Conservation (phyloP, 2,113 vertebrate species). For the Entelurus aequoreus region DNA sequence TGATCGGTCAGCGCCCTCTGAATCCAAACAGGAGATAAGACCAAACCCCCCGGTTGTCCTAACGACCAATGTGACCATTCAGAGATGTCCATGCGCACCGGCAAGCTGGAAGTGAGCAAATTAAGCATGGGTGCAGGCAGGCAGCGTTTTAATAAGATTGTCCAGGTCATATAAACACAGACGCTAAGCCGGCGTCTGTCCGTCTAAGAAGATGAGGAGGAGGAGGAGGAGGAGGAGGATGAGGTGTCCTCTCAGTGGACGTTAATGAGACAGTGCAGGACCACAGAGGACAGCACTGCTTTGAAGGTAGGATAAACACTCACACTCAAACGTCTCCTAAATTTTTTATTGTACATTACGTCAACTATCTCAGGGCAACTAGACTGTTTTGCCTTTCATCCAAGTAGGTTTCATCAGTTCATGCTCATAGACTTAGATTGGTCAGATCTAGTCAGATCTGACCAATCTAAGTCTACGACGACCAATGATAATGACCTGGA, state of each 20-base stretch:
- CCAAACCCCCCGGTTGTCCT: constrained; percentile 14
- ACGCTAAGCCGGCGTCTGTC: constrained; percentile 42
- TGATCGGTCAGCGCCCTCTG: constrained; percentile 11
- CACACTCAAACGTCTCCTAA: neutral
- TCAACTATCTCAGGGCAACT: no score
- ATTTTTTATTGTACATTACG: no score
- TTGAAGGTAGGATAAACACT: constrained; percentile 4
- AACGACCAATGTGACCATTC: constrained; percentile 50
- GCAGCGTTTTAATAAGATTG: constrained; percentile 65
- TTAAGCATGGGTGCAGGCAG: constrained; percentile 63
- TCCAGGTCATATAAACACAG: constrained; percentile 62
- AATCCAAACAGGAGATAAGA: constrained; percentile 41
- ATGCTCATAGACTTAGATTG: no score
- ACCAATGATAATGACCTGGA: no score
- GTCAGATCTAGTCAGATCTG: no score
- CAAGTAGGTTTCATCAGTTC: no score
- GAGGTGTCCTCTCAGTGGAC: constrained; percentile 54
- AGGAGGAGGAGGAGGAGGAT: constrained; percentile 18
- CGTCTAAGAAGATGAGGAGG: neutral
- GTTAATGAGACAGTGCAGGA: constrained; percentile 56
- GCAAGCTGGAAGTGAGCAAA: constrained; percentile 58
- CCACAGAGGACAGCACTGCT: constrained; percentile 18
- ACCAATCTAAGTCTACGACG: no score
- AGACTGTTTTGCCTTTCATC: no score
- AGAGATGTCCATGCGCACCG: constrained; percentile 32